phyloP scores from a whole-genome alignment of 2,888 invertebrate genomes.

The Pseudolycoriella hygida region DNA sequence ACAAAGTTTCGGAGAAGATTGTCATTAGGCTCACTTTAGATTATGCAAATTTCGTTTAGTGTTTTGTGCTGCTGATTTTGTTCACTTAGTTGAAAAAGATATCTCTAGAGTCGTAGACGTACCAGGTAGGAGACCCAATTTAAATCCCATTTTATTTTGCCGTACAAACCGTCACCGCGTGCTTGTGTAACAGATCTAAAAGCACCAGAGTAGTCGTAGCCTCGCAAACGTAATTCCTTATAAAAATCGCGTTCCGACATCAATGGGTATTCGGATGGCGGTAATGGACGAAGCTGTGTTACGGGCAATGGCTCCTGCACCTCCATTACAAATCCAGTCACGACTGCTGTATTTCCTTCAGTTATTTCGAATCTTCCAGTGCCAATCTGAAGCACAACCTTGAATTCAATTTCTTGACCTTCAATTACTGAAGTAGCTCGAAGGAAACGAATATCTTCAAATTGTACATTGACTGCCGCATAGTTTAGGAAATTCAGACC shows the following conservation, averaged over 20 bases:
- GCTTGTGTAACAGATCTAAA: slow-evolving; percentile 21
- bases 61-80: slow-evolving; percentile 82
- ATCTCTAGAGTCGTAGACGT: too few relatives aligned
- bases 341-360: slow-evolving; percentile 49
- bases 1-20: too few relatives aligned
- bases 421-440: slow-evolving; percentile 65
- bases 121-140: slow-evolving; percentile 73
- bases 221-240: slow-evolving; percentile 49
- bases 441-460: slow-evolving; percentile 69
- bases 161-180: slow-evolving; percentile 22
- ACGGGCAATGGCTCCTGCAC: slow-evolving; percentile 11
- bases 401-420: slow-evolving; percentile 35
- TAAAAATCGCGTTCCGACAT: slow-evolving; percentile 41
- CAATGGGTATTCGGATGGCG: slow-evolving; percentile 11
- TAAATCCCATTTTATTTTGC: slow-evolving; percentile 43
- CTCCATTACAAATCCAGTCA: slow-evolving; percentile 35
- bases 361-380: slow-evolving; percentile 44
- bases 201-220: slow-evolving; percentile 38
- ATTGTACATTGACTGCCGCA: slow-evolving; percentile 57
- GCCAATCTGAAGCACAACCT: slow-evolving; percentile 39
- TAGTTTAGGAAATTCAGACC: slow-evolving; percentile 44
- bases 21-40: too few relatives aligned
- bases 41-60: slow-evolving; percentile 46
- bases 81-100: too few relatives aligned
- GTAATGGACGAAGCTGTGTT: slow-evolving; percentile 10